Conservation (phyloP, 2,888 invertebrate genomes). For the Nipponacmea schrenckii region DNA sequence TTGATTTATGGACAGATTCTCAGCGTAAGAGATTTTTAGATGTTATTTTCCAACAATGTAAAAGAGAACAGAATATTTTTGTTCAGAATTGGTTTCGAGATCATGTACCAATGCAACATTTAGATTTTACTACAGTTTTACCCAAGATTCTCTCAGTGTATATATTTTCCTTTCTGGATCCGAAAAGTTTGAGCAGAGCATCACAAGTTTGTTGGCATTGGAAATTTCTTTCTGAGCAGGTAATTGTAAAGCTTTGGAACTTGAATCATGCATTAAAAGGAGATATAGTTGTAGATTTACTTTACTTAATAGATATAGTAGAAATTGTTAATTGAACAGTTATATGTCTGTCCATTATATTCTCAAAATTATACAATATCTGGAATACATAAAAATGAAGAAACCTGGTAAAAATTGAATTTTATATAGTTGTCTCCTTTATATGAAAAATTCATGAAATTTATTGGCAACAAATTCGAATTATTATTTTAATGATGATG, state of each 20-base stretch:
- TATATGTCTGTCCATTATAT: too few species aligned
- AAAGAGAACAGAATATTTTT: conserved; percentile 57
- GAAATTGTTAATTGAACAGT: too few species aligned
- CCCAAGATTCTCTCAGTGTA: conserved; percentile 63
- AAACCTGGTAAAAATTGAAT: too few species aligned
- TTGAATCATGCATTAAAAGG: too few species aligned
- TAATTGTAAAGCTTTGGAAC: conserved; percentile 25
- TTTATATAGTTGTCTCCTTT: too few species aligned
- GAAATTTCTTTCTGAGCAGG: conserved; percentile 66
- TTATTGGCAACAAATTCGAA: too few species aligned
- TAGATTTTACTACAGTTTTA: conserved; percentile 62
- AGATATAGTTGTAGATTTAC: too few species aligned
- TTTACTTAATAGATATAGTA: too few species aligned
- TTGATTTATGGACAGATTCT: conserved; percentile 66
- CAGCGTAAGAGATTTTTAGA: conserved; percentile 63
- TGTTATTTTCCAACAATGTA: conserved; percentile 59
- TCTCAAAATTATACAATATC: too few species aligned
- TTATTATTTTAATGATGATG: too few species aligned
- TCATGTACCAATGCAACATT: conserved; percentile 57
- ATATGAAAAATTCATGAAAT: too few species aligned
- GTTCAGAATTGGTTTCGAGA: conserved; percentile 64
- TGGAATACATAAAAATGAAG: too few species aligned
- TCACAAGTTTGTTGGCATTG: conserved; percentile 65
- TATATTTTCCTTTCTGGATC: conserved; percentile 66
- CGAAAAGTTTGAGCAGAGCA: conserved; percentile 61